Conservation (phyloP, 2,113 vertebrate species). For the Mixornis gularis region DNA sequence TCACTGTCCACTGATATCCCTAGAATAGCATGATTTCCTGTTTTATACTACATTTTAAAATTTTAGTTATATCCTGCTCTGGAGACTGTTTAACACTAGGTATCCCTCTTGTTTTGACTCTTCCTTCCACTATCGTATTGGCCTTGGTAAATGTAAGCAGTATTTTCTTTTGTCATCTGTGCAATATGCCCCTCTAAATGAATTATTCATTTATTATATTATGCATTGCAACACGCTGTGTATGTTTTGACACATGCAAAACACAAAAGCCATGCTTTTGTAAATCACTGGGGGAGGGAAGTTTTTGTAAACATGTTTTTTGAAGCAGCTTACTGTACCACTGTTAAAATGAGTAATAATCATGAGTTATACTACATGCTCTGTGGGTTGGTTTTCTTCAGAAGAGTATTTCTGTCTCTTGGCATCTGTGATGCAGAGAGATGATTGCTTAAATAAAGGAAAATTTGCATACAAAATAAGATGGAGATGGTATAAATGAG, state of each 20-base stretch:
- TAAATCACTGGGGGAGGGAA: background rate
- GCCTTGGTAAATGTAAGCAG: background rate
- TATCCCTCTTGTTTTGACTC: background rate
- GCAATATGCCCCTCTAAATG: background rate
- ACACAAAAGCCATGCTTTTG: background rate
- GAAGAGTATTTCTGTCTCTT: constrained; percentile 35
- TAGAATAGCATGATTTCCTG: background rate
- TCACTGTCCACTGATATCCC: background rate
- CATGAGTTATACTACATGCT: constrained; percentile 40
- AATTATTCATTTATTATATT: background rate
- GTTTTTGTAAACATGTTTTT: background rate
- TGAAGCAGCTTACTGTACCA: background rate
- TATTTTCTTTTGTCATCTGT: background rate
- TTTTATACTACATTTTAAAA: background rate
- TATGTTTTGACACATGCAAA: background rate
- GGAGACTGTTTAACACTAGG: background rate
- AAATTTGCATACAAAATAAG: constrained; percentile 41
- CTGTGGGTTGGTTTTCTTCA: constrained; percentile 44
- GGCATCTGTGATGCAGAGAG: background rate
- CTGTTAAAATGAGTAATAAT: constrained; percentile 50
- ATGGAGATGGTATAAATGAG: background rate
- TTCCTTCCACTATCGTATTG: background rate
- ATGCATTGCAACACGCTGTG: background rate
- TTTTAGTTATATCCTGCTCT: background rate
- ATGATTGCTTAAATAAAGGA: constrained; percentile 24